Evolutionary conservation across 2,888 invertebrate species (phyloP).

Genomic region (Prosapia bicincta): DNA sequence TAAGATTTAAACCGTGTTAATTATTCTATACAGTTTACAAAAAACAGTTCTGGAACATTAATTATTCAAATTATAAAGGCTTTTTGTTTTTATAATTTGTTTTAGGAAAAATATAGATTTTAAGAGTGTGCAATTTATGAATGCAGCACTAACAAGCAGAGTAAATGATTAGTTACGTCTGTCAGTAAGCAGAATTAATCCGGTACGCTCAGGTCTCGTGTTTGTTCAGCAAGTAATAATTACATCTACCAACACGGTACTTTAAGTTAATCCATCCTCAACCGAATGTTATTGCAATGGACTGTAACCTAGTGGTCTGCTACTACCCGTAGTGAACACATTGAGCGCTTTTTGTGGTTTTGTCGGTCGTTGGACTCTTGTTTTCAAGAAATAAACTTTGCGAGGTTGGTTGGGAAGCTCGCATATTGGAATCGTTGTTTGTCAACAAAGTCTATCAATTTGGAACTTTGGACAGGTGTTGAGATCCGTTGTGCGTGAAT

Average conservation of each 20-base stretch:
- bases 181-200: background rate
- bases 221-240: background rate
- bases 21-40: too few species aligned
- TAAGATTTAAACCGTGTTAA: too few species aligned
- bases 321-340: background rate
- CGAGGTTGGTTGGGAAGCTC: background rate
- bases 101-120: too few species aligned
- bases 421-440: background rate
- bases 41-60: too few species aligned
- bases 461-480: background rate
- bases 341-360: background rate
- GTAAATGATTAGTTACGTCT: background rate
- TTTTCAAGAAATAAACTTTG: background rate
- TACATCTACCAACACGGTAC: background rate
- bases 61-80: too few species aligned
- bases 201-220: background rate
- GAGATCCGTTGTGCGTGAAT: too few species aligned
- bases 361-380: background rate
- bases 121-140: too few species aligned
- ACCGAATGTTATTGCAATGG: background rate
- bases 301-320: background rate
- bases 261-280: background rate
- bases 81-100: too few species aligned
- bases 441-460: background rate
- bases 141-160: too few species aligned